Conservation (phyloP, 2,113 vertebrate genomes). For the Xenopus borealis region DNA sequence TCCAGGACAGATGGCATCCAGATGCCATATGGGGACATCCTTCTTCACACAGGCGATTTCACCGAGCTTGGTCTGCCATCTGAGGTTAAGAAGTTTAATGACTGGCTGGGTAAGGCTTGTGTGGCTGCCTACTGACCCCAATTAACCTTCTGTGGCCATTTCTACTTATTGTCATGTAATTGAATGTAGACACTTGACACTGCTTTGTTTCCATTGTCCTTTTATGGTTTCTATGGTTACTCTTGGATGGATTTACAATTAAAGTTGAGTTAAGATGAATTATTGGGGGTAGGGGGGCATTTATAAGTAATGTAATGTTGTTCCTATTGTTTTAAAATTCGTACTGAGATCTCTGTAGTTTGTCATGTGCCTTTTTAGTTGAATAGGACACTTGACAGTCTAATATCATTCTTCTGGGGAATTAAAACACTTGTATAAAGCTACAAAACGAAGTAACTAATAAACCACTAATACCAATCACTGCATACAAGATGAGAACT, state of each 20-base stretch:
- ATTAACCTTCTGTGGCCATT: slow-evolving; percentile 74
- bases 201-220: slow-evolving; percentile 19
- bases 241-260: slow-evolving; percentile 26
- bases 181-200: slow-evolving; percentile 71
- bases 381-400: too few relatives aligned
- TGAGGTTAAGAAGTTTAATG: slow-evolving; percentile 99
- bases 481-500: too few relatives aligned
- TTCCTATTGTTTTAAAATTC: too few relatives aligned
- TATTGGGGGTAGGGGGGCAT: background rate
- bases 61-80: slow-evolving; percentile 97
- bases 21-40: slow-evolving; percentile 98
- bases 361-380: too few relatives aligned
- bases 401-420: too few relatives aligned
- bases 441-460: too few relatives aligned
- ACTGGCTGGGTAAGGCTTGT: slow-evolving; percentile 97
- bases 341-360: too few relatives aligned
- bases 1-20: slow-evolving; percentile 98
- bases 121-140: slow-evolving; percentile 69
- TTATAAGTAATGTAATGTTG: background rate
- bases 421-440: too few relatives aligned
- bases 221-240: slow-evolving; percentile 30
- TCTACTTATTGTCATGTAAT: slow-evolving; percentile 72
- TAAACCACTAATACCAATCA: too few relatives aligned
- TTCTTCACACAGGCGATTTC: slow-evolving; percentile 97
- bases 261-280: background rate